phyloP scores from a whole-genome alignment of 2,797 vertebrate genomes.

The Heterohyrax brucei region DNA sequence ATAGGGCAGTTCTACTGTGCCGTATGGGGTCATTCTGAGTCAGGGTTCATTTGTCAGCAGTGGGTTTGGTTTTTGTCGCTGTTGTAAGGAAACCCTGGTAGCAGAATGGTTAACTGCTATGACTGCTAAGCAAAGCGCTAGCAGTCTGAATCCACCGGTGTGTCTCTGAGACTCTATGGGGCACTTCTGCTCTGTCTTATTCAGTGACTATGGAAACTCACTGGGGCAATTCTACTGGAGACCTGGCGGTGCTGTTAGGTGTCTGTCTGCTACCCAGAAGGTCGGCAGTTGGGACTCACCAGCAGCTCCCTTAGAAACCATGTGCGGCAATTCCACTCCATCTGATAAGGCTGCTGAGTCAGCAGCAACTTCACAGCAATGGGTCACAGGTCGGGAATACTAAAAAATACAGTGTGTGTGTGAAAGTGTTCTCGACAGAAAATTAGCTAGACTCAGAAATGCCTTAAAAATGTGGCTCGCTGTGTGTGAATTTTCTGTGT shows the following conservation, averaged over 20 bases:
- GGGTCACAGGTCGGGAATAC: neutral
- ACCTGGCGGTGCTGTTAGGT: neutral
- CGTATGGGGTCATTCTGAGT: neutral
- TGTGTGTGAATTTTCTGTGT: neutral
- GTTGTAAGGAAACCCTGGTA: too few species aligned
- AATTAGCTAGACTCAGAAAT: neutral
- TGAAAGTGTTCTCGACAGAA: neutral
- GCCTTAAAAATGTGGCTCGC: conserved; percentile 14
- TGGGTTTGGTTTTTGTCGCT: too few species aligned
- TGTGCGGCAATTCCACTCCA: neutral
- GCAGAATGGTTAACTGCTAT: too few species aligned
- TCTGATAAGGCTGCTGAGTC: neutral
- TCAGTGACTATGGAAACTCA: too few species aligned
- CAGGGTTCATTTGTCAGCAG: neutral
- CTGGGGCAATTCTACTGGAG: too few species aligned
- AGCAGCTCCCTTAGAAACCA: neutral
- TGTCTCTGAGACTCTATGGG: too few species aligned
- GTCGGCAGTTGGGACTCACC: neutral
- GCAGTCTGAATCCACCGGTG: too few species aligned
- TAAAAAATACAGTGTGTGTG: neutral
- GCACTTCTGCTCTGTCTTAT: too few species aligned
- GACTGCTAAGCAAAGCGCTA: too few species aligned
- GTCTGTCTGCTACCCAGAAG: neutral
- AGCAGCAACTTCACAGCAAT: neutral
- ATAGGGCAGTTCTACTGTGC: neutral